Percentiles rank a stretch among this genome's conserved stretches.
Evolutionary conservation across 2,113 vertebrate species (phyloP).

Genomic region (Spea multiplicata): DNA sequence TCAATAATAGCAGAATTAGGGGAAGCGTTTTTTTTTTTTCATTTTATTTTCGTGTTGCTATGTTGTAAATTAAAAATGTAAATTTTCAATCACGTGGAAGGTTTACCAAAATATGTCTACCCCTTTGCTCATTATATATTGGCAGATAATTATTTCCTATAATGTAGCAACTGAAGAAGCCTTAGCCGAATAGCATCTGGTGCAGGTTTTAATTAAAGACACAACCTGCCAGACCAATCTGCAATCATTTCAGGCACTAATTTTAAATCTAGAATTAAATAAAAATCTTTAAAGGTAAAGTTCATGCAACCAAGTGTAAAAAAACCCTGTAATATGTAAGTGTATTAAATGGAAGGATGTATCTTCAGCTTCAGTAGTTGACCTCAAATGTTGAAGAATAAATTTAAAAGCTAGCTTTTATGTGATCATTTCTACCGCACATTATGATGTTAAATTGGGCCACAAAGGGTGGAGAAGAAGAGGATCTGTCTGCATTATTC

Average conservation of each 20-base stretch:
- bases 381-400: no score
- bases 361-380: no score
- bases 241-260: conserved; percentile 25
- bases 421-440: no score
- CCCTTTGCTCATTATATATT: conserved; percentile 34
- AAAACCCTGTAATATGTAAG: no score
- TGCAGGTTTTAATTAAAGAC: conserved; percentile 41
- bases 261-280: conserved; percentile 31
- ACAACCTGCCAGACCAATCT: conserved; percentile 43
- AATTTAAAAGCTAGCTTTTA: no score
- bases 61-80: conserved; percentile 37
- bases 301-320: conserved; percentile 8
- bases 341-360: no score
- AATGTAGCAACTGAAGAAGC: conserved; percentile 34
- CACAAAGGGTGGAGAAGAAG: no score
- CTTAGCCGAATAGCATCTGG: conserved; percentile 39
- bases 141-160: conserved; percentile 42
- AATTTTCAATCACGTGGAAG: conserved; percentile 30
- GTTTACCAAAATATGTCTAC: conserved; percentile 20
- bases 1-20: no score
- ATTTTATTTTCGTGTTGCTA: conserved; percentile 1
- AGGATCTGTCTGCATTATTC: no score
- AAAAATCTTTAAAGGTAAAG: conserved; percentile 28
- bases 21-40: no score
- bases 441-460: no score